Evolutionary conservation across 2,888 invertebrate species (phyloP).

Genomic region (Saturnia japonica): DNA sequence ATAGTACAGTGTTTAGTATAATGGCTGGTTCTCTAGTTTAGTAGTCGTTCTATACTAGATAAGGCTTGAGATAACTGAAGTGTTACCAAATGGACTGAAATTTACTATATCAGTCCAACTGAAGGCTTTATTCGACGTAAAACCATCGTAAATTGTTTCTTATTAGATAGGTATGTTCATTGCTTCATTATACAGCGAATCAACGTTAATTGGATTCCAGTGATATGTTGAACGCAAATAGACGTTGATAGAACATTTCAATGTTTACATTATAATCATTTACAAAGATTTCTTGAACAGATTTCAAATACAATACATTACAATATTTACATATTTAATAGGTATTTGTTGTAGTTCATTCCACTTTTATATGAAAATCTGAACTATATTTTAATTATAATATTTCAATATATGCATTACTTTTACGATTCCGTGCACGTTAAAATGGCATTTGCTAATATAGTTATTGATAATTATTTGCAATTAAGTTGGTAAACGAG

Average conservation of each 20-base stretch:
- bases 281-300: background rate
- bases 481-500: no score
- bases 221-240: constrained; percentile 7
- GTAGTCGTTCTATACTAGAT: constrained; percentile 22
- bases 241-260: background rate
- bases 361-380: background rate
- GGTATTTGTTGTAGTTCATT: background rate
- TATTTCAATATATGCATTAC: no score
- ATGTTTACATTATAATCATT: constrained; percentile 5
- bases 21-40: constrained; percentile 22
- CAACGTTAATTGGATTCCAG: constrained; percentile 23
- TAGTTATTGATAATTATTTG: no score
- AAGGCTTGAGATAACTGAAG: constrained; percentile 27
- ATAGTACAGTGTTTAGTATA: constrained; percentile 20
- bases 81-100: constrained; percentile 27
- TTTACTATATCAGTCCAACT: constrained; percentile 28
- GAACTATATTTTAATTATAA: no score
- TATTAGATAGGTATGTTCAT: constrained; percentile 23
- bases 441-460: no score
- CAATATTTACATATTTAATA: background rate
- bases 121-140: constrained; percentile 34
- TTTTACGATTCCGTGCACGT: no score
- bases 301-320: background rate
- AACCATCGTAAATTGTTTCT: constrained; percentile 33
- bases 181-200: constrained; percentile 16